phyloP scores from a whole-genome alignment of 2,797 vertebrate species.

The Epinephelus awoara region DNA sequence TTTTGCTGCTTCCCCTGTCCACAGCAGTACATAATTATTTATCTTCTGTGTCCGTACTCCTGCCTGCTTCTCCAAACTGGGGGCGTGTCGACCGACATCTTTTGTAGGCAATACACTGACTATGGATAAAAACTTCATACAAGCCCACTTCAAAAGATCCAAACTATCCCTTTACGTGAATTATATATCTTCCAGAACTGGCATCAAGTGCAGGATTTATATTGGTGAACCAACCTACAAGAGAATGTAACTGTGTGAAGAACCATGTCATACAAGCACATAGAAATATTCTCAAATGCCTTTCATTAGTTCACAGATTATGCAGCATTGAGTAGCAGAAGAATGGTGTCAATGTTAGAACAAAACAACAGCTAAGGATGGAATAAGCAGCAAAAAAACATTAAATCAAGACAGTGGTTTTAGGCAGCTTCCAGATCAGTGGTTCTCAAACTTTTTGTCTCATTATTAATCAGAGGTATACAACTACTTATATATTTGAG shows the following conservation, averaged over 20 bases:
- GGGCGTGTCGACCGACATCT: no score
- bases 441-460: neutral
- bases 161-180: no score
- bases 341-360: neutral
- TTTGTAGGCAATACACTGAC: no score
- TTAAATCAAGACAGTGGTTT: neutral
- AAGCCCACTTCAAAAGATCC: no score
- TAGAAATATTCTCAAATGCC: neutral
- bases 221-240: neutral
- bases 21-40: no score
- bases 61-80: no score
- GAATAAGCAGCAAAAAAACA: conserved; percentile 7
- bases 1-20: no score
- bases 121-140: no score
- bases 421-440: neutral
- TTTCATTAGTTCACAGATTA: neutral
- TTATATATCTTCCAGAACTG: no score
- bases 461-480: neutral
- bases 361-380: neutral
- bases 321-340: neutral
- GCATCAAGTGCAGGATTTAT: neutral
- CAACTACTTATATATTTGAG: neutral
- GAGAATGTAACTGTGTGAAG: neutral
- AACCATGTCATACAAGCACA: neutral
- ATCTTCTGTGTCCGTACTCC: no score